Conservation (phyloP, 2,888 invertebrate genomes). For the Agrypnus murinus region DNA sequence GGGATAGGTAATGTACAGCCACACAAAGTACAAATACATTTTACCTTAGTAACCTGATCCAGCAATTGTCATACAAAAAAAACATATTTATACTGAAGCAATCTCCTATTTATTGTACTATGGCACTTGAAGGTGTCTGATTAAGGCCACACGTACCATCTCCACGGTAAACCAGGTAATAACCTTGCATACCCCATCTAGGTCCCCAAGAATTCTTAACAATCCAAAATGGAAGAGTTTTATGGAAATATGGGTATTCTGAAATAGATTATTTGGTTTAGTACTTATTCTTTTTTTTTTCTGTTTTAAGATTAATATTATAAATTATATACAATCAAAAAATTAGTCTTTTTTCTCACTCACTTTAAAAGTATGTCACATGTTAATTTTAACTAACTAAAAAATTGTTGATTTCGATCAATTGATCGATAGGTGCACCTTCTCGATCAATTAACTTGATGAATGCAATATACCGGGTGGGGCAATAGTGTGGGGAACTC, state of each 20-base stretch:
- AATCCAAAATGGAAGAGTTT: conserved; percentile 91
- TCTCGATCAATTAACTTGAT: too few relatives aligned
- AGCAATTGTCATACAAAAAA: not conserved
- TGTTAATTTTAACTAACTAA: too few relatives aligned
- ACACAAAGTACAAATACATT: too few relatives aligned
- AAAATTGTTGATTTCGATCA: too few relatives aligned
- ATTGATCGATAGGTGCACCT: too few relatives aligned
- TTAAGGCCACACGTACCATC: conserved; percentile 97
- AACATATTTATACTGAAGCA: too few relatives aligned
- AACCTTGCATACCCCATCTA: conserved; percentile 95
- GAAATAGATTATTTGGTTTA: conserved; percentile 66
- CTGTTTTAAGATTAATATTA: not conserved
- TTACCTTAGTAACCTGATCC: not conserved
- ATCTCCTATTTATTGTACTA: conserved; percentile 72
- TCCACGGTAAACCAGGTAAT: conserved; percentile 94
- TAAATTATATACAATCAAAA: too few relatives aligned
- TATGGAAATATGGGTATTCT: conserved; percentile 88
- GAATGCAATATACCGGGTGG: too few relatives aligned
- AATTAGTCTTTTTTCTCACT: too few relatives aligned
- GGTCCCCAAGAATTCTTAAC: conserved; percentile 97
- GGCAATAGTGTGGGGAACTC: too few relatives aligned
- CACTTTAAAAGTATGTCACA: too few relatives aligned
- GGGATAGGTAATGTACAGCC: not conserved
- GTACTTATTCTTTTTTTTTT: not conserved
- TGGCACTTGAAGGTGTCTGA: conserved; percentile 90